Evolutionary conservation across 2,888 invertebrate genomes (phyloP).

Genomic region (Leptodirus hochenwartii): DNA sequence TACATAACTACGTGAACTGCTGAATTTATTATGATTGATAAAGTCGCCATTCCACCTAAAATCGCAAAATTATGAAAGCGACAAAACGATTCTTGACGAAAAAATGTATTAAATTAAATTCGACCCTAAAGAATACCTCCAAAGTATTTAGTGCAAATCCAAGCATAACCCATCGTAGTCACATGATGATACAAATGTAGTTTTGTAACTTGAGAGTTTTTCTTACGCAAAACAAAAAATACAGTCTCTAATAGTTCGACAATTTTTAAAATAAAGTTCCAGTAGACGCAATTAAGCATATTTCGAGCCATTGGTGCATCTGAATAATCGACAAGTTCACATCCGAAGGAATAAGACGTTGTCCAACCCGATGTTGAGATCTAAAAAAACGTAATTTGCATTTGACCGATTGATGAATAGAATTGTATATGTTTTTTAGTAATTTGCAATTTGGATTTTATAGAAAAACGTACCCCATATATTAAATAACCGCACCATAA

Average conservation of each 20-base stretch:
- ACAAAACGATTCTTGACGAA: no score
- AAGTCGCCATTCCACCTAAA: constrained; percentile 46
- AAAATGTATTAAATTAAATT: constrained; percentile 5
- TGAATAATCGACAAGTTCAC: constrained; percentile 54
- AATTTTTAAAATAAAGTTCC: constrained; percentile 42
- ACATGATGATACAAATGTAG: constrained; percentile 59
- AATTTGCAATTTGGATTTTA: background rate
- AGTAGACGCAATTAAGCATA: constrained; percentile 33
- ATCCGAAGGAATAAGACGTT: constrained; percentile 37
- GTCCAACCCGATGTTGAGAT: constrained; percentile 45
- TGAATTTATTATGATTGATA: constrained; percentile 45
- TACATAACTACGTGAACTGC: constrained; percentile 62
- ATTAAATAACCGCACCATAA: constrained; percentile 44
- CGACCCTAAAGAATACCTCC: constrained; percentile 46
- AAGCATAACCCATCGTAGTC: constrained; percentile 37
- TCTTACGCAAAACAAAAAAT: constrained; percentile 54
- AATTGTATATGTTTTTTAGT: background rate
- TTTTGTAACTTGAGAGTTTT: constrained; percentile 47
- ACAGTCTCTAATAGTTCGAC: constrained; percentile 49
- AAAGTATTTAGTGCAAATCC: constrained; percentile 41
- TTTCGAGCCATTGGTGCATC: constrained; percentile 37
- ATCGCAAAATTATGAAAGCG: constrained; percentile 8
- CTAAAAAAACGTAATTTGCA: constrained; percentile 25
- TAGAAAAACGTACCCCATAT: constrained; percentile 44
- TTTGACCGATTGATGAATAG: background rate